A percentile compares a stretch with the other conserved stretches of the same genome.
Evolutionary conservation across 2,113 vertebrate species (phyloP).

Genomic region (Orycteropus afer): DNA sequence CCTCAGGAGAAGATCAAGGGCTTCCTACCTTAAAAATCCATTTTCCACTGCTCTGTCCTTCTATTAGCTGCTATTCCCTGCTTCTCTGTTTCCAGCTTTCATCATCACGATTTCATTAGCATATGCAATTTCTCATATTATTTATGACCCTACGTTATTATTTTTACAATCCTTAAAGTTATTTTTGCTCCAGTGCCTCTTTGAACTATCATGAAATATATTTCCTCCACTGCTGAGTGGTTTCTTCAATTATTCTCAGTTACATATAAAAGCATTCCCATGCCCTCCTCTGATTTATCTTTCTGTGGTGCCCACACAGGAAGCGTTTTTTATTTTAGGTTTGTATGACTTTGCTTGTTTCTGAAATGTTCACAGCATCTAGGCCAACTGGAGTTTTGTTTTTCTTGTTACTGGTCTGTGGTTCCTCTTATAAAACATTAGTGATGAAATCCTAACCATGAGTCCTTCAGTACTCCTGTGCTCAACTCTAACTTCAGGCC

Average conservation of each 20-base stretch:
- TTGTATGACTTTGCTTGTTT: conserved; percentile 49
- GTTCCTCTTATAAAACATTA: not conserved
- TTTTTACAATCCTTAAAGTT: conserved; percentile 71
- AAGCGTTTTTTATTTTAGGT: not conserved
- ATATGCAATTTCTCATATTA: conserved; percentile 69
- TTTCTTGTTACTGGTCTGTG: not conserved
- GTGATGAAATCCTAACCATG: not conserved
- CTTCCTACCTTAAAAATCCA: not conserved
- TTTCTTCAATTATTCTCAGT: conserved; percentile 56
- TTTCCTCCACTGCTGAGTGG: conserved; percentile 46
- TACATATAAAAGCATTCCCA: not conserved
- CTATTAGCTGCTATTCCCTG: conserved; percentile 39
- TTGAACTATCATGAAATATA: conserved; percentile 44
- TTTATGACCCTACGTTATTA: conserved; percentile 67
- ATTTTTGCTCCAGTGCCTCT: conserved; percentile 64
- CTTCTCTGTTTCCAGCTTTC: conserved; percentile 45
- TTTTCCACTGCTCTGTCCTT: not conserved
- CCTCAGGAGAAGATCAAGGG: not conserved
- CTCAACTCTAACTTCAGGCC: not conserved
- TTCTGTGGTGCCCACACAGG: not conserved
- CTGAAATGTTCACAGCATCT: not conserved
- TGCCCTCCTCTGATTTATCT: not conserved
- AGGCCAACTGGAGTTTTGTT: not conserved
- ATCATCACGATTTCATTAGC: conserved; percentile 55
- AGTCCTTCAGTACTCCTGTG: not conserved